phyloP scores from a whole-genome alignment of 2,797 vertebrate genomes.

The Melanogrammus aeglefinus region DNA sequence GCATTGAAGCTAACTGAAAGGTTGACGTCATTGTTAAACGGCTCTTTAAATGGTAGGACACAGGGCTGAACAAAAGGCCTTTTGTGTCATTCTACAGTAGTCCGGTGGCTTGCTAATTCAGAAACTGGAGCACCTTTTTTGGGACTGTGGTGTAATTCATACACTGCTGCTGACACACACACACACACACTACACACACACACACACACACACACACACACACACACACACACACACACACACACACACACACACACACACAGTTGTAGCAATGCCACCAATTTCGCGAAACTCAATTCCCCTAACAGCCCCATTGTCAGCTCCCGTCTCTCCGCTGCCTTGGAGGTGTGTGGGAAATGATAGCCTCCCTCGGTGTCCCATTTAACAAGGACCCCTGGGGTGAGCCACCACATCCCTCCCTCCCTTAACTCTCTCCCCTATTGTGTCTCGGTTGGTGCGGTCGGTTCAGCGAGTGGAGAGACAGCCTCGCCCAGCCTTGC shows the following conservation, averaged over 20 bases:
- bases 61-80: not conserved
- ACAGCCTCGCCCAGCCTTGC: not conserved
- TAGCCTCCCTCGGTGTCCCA: constrained; percentile 44
- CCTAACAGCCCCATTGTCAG: constrained; percentile 34
- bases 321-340: constrained; percentile 36
- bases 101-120: not conserved
- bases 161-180: not conserved
- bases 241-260: not conserved
- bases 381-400: constrained; percentile 42
- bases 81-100: not conserved
- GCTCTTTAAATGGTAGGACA: not conserved
- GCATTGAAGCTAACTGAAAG: not conserved
- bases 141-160: not conserved
- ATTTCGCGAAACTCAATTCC: constrained; percentile 36
- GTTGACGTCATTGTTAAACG: no score
- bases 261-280: not conserved
- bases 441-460: constrained; percentile 42
- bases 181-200: no score
- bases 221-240: constrained; percentile 8
- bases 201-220: no score
- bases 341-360: constrained; percentile 53
- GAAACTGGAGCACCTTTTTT: not conserved
- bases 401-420: constrained; percentile 26
- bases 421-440: constrained; percentile 12
- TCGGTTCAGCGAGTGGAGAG: not conserved